phyloP scores from a whole-genome alignment of 2,888 invertebrate genomes.

The Aromia moschata region DNA sequence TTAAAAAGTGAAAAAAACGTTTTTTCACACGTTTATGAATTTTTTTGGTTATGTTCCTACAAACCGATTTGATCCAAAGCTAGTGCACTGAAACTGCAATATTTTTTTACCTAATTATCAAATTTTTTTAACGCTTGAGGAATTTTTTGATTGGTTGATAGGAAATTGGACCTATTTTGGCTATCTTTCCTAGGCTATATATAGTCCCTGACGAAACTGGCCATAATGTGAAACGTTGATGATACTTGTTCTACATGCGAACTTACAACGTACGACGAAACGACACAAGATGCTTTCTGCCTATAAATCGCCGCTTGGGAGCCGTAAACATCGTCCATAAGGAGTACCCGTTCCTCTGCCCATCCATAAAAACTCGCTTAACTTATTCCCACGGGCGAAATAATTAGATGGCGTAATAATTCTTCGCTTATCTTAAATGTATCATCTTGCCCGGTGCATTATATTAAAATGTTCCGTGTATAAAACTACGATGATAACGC shows the following conservation, averaged over 20 bases:
- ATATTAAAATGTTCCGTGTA: slow-evolving; percentile 25
- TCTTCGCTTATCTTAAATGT: slow-evolving; percentile 43
- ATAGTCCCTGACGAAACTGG: too few relatives aligned
- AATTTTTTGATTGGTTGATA: too few relatives aligned
- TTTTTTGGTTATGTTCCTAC: too few relatives aligned
- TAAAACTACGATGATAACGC: too few relatives aligned
- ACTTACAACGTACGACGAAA: slow-evolving; percentile 5
- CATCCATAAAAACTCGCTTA: slow-evolving; percentile 37
- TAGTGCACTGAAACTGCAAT: too few relatives aligned
- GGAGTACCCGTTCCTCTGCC: slow-evolving; percentile 32
- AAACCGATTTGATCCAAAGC: too few relatives aligned
- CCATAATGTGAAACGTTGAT: not conserved
- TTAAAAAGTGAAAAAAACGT: too few relatives aligned
- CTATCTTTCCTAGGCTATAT: too few relatives aligned
- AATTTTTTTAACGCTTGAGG: too few relatives aligned
- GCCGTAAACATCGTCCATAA: slow-evolving; percentile 33
- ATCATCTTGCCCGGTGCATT: slow-evolving; percentile 35
- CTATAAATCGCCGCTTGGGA: slow-evolving; percentile 29
- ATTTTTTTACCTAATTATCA: too few relatives aligned
- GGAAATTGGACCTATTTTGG: too few relatives aligned
- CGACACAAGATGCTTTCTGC: slow-evolving; percentile 15
- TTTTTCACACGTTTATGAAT: too few relatives aligned
- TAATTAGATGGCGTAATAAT: slow-evolving; percentile 45
- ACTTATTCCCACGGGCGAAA: slow-evolving; percentile 44
- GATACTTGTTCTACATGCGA: not conserved